phyloP scores from a whole-genome alignment of 2,113 vertebrate species.

The Amazona vittata region DNA sequence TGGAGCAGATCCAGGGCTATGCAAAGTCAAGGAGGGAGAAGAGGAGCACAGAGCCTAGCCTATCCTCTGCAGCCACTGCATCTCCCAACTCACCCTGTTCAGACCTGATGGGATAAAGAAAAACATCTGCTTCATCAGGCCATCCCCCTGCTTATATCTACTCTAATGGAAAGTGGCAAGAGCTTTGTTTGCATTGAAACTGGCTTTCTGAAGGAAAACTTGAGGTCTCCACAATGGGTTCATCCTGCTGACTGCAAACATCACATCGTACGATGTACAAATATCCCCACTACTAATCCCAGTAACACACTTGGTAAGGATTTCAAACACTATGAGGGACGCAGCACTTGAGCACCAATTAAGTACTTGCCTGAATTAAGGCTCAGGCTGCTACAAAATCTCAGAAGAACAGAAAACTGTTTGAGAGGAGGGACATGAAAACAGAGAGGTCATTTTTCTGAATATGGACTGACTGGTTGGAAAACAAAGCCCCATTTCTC shows the following conservation, averaged over 20 bases:
- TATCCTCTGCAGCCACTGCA: background rate
- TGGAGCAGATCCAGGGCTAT: background rate
- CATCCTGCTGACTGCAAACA: background rate
- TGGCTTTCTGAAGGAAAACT: background rate
- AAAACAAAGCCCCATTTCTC: constrained; percentile 39
- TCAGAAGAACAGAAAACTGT: constrained; percentile 21
- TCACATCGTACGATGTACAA: background rate
- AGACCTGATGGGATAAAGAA: background rate
- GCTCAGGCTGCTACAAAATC: background rate
- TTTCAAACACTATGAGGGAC: background rate
- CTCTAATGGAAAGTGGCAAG: background rate
- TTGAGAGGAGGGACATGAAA: background rate
- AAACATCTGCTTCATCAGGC: background rate
- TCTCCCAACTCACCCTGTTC: background rate
- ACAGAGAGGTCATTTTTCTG: constrained; percentile 36
- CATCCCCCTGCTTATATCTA: background rate
- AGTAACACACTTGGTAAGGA: background rate
- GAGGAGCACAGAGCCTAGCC: background rate
- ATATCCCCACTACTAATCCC: background rate
- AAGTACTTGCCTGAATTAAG: constrained; percentile 5
- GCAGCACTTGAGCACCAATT: background rate
- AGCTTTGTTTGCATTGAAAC: background rate
- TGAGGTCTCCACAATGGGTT: background rate
- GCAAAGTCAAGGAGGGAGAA: background rate
- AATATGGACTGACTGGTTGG: constrained; percentile 2